A percentile compares a stretch with the other conserved stretches of the same genome.
Conservation (phyloP, 92 coral and sea anemone species). For the Umimayanthus kanabou region DNA sequence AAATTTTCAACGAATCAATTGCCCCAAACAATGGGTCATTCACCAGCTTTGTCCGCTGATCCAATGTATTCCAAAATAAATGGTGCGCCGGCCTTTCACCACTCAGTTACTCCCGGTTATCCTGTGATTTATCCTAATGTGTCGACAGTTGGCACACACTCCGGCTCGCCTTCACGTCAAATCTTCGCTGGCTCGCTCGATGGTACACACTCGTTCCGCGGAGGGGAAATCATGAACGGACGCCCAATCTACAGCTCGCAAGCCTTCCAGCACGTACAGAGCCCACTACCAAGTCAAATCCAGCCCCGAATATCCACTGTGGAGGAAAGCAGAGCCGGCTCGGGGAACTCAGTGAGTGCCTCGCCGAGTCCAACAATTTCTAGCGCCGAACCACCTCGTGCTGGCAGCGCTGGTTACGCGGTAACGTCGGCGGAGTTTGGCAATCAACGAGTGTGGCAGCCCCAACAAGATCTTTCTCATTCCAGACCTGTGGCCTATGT, state of each 20-base stretch:
- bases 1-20: constrained; percentile 96
- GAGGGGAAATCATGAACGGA: constrained; percentile 88
- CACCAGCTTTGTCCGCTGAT: constrained; percentile 93
- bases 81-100: constrained; percentile 93
- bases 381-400: constrained; percentile 74
- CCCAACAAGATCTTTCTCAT: constrained; percentile 87
- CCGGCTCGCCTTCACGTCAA: constrained; percentile 85
- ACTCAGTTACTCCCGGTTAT: constrained; percentile 87
- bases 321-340: constrained; percentile 82
- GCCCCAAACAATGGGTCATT: constrained; percentile 98
- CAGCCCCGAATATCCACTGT: constrained; percentile 87
- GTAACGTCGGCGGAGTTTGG: constrained; percentile 77
- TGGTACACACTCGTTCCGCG: constrained; percentile 87
- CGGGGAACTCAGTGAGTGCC: constrained; percentile 70
- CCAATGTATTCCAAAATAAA: constrained; percentile 98
- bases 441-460: constrained; percentile 96
- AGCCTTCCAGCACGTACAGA: constrained; percentile 63
- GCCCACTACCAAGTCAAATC: constrained; percentile 80
- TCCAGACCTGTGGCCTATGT: constrained; percentile 95
- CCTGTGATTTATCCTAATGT: constrained; percentile 94
- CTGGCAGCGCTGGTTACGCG: constrained; percentile 68
- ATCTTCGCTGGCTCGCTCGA: constrained; percentile 84
- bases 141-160: constrained; percentile 73
- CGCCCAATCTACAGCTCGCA: constrained; percentile 89
- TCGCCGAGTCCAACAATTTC: constrained; percentile 87